phyloP scores from a whole-genome alignment of 2,113 vertebrate species.

The Oreamnos americanus region DNA sequence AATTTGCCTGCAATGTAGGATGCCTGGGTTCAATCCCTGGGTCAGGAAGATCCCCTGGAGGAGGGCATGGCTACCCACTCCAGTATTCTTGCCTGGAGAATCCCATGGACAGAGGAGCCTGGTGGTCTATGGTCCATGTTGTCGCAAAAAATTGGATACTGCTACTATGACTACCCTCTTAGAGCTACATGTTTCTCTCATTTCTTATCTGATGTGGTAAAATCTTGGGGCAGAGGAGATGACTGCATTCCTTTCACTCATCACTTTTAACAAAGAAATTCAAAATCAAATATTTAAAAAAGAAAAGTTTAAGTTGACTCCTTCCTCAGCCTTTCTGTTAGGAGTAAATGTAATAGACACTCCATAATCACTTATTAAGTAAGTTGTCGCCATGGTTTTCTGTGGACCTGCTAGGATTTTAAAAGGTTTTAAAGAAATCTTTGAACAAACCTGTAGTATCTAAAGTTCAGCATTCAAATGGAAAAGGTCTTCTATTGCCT shows the following conservation, averaged over 20 bases:
- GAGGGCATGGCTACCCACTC: not conserved
- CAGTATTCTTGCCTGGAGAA: not conserved
- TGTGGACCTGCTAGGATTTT: not conserved
- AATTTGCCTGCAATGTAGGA: not conserved
- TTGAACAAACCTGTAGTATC: not conserved
- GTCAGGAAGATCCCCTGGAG: not conserved
- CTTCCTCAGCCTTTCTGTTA: not conserved
- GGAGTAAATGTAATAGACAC: not conserved
- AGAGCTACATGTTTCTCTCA: not conserved
- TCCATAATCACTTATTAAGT: not conserved
- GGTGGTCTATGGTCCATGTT: not conserved
- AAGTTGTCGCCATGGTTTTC: not conserved
- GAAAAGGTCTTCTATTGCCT: not conserved
- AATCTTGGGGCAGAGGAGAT: not conserved
- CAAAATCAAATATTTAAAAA: not conserved
- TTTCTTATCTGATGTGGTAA: not conserved
- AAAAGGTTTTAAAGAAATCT: not conserved
- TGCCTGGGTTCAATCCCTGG: not conserved
- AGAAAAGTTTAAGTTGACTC: not conserved
- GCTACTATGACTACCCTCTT: not conserved
- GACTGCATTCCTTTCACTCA: not conserved
- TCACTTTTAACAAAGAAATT: not conserved
- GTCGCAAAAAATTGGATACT: rapidly evolving
- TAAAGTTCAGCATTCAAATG: not conserved
- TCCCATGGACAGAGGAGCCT: not conserved